Base-by-base conservation (phyloP, 2,797 vertebrate genomes). In the Semotilus atromaculatus region DNA sequence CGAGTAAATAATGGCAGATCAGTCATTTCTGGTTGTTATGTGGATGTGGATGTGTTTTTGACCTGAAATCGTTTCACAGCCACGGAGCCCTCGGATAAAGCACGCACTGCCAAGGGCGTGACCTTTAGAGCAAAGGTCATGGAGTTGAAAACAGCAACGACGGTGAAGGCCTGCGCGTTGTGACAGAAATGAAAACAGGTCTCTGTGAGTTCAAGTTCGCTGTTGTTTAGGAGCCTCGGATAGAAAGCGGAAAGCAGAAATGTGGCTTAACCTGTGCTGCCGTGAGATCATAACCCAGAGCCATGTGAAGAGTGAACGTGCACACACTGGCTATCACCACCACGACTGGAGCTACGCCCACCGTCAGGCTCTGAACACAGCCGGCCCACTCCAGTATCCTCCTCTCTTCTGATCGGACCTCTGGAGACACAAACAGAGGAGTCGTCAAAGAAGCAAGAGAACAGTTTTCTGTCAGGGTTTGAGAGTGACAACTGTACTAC, bases 101-200 rank as follows among this genome's bases (percentile, higher is more conserved):
- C 73, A 80, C 94, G 94, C 43, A 96, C 93, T 9, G 95, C 94
- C 86, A 95, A 45, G 0, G 96, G 96, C n/a, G 95, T 96, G 89
- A 96, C 92, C 91, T 96, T 96, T 55, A 96, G 91, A 80, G 95
- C 93, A 90, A 95, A 96, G 31, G 95, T 96, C 96, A 96, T 96
- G 89, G 96, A 95, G 90, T 96, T 96, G 92, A 96, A 97, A 86
- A 96, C 94, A 29, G 95, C 94, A 31, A 97, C 94, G 40, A 96
- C 92, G 6, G 96, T 97, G 89, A 97, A 97, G 60, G 96, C 96
- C 96, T 96, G 89, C 0, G 23, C 23, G 31, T 29, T 34, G 70
- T 51, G 31, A 82, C 48, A 82, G 29, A 80, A 31, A 62, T 14
- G 4, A n/a, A 75, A 53, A 81, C 8, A 67, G 66, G 66, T 29